Percentiles rank a stretch among this genome's conserved stretches.
phyloP scores from a whole-genome alignment of 2,113 vertebrate species.

The Ibidorhyncha struthersii region DNA sequence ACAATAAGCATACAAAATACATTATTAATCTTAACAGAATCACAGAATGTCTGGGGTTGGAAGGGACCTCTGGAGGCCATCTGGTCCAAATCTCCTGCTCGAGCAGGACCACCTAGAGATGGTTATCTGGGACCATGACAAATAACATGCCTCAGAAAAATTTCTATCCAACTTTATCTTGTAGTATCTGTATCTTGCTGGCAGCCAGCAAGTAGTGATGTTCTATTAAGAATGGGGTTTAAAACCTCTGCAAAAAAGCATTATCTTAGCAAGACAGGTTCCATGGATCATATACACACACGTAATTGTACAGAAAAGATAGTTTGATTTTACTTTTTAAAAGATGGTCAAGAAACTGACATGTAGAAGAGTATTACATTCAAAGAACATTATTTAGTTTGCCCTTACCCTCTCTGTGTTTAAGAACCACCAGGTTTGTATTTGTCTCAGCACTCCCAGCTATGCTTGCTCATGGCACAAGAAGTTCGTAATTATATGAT shows the following conservation, averaged over 20 bases:
- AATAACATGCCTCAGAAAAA: background rate
- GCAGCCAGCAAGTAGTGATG: background rate
- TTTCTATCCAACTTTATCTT: background rate
- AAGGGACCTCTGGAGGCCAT: background rate
- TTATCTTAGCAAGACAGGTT: background rate
- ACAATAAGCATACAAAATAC: background rate
- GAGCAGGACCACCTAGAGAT: background rate
- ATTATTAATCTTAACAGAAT: background rate
- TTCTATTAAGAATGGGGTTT: background rate
- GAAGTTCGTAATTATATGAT: background rate
- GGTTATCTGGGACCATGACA: accelerated
- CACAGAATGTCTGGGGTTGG: background rate
- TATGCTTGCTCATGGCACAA: background rate
- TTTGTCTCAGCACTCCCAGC: background rate
- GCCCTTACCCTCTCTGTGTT: background rate
- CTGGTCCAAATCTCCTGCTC: background rate
- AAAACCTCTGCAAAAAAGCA: background rate
- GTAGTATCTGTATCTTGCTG: background rate
- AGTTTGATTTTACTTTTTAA: background rate
- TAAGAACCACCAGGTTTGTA: background rate
- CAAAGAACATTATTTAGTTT: background rate
- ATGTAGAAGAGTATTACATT: background rate
- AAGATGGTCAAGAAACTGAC: background rate
- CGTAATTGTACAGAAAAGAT: background rate
- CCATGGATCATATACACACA: too few relatives aligned